A percentile compares a stretch with the other conserved stretches of the same genome.
phyloP scores from a whole-genome alignment of 2,888 invertebrate species.

The Nemotelus pantherinus region DNA sequence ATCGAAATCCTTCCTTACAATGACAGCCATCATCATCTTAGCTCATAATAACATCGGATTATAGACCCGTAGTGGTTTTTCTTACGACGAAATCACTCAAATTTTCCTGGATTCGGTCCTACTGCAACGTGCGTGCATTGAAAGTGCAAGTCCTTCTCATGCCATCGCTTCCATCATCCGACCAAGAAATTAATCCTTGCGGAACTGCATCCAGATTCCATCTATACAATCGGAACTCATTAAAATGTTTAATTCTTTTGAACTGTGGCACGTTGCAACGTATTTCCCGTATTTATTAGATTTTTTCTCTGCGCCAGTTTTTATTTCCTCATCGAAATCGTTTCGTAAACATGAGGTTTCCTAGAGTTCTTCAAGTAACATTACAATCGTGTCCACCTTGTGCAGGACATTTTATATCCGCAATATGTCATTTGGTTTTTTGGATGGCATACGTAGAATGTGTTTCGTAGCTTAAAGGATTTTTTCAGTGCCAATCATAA shows the following conservation, averaged over 20 bases:
- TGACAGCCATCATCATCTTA: slow-evolving; percentile 43
- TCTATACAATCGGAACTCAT: slow-evolving; percentile 20
- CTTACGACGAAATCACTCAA: slow-evolving; percentile 24
- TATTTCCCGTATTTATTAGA: slow-evolving; percentile 1
- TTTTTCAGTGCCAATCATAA: slow-evolving; percentile 35
- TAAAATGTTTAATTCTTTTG: slow-evolving; percentile 40
- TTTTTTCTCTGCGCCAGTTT: background rate
- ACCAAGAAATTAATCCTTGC: slow-evolving; percentile 27
- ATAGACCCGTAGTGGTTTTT: slow-evolving; percentile 45
- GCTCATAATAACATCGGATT: slow-evolving; percentile 46
- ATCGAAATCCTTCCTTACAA: slow-evolving; percentile 20
- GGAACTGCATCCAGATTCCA: slow-evolving; percentile 27
- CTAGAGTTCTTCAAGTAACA: background rate
- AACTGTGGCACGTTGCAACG: slow-evolving; percentile 31
- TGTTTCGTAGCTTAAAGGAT: slow-evolving; percentile 13
- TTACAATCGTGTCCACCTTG: background rate
- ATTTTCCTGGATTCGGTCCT: background rate
- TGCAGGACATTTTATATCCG: slow-evolving; percentile 6
- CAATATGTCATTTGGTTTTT: slow-evolving; percentile 7
- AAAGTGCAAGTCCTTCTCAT: slow-evolving; percentile 20
- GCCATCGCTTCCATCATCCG: slow-evolving; percentile 2
- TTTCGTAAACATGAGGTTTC: slow-evolving; percentile 20
- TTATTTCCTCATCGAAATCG: slow-evolving; percentile 6
- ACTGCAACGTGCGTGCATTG: background rate
- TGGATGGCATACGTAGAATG: slow-evolving; percentile 6